Base-by-base conservation (phyloP, 2,797 vertebrate genomes). In the Eospalax fontanierii region DNA sequence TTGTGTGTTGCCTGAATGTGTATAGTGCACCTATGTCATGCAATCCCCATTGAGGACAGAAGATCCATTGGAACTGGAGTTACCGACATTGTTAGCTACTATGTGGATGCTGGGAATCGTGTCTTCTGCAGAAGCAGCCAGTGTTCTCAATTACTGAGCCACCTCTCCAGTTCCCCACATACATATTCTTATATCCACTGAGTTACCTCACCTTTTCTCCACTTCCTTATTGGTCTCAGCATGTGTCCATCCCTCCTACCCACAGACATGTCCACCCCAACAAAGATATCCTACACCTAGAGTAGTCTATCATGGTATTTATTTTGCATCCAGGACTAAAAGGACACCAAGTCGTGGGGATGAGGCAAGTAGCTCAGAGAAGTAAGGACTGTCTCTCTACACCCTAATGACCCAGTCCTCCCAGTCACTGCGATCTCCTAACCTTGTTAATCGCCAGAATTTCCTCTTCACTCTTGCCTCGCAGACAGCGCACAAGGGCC, bases 381-480 rank as follows among this genome's bases (percentile, higher is more conserved):
- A 38, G 15, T 35, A 33, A 43, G 30, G 65, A 65, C 19, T 73
- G 65, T 10, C 24, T 46, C 50, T 7, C 66, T 59, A 74, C 3
- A 50, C 22, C 26, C 35, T 0, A 4, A 12, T 19, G 4, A 11
- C 0, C 11, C 63, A 38, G 10, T 50, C 57, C 28, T 79, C 40
- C 57, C 61, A 50, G 43, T 15, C 43, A 18, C 74, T 50, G 33
- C 24, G 24, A 9, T 87, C 6, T 59, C 86, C 59, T 3, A 16
- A 87, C 96, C 95, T 97, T 68, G 57, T 1, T 85, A 59, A 97
- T 89, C 3, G 22, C 70, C 30, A 84, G 18, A 12, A 98, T 92
- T 33, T 98, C 98, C 24, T 97, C 96, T 70, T 97, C 96, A 26
- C 97, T 97, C 95, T 97, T 98, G n/a, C 3, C 93, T 89, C 78